phyloP scores from a whole-genome alignment of 2,113 vertebrate species.

The Jacana jacana region DNA sequence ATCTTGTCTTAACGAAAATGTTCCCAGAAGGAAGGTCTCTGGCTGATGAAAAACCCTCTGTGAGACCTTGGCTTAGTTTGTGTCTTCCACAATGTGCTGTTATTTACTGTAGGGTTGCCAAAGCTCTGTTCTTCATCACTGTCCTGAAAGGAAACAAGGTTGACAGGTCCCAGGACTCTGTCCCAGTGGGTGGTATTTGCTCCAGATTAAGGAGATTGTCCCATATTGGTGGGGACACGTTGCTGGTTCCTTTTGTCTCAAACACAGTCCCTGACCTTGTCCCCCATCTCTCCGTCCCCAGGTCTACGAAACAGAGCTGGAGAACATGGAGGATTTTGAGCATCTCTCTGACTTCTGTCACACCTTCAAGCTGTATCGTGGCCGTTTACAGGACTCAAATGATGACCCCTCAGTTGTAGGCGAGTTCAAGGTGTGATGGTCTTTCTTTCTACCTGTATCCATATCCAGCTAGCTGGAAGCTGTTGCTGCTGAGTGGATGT shows the following conservation, averaged over 20 bases:
- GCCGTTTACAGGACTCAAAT: conserved; percentile 81
- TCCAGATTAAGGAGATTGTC: rapidly evolving
- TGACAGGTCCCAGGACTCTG: background rate
- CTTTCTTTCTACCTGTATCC: background rate
- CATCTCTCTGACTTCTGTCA: conserved; percentile 91
- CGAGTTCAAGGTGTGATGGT: conserved; percentile 89
- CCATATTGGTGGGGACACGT: rapidly evolving
- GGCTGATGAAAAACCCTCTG: background rate
- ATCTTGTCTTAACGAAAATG: background rate
- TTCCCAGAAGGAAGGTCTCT: background rate
- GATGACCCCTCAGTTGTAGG: conserved; percentile 93
- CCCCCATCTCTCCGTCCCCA: conserved; percentile 10
- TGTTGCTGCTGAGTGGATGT: background rate
- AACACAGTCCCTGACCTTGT: background rate
- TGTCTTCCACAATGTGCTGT: rapidly evolving
- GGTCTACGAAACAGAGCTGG: conserved; percentile 87
- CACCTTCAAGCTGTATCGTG: conserved; percentile 90
- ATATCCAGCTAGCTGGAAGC: background rate
- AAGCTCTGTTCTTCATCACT: background rate
- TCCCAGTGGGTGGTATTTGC: rapidly evolving
- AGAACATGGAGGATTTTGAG: conserved; percentile 82
- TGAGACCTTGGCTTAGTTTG: background rate
- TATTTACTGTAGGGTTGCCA: background rate
- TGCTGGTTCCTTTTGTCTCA: background rate
- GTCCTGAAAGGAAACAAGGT: no score